Base-by-base conservation (phyloP, 2,797 vertebrate species). In the Halcyon badia region DNA sequence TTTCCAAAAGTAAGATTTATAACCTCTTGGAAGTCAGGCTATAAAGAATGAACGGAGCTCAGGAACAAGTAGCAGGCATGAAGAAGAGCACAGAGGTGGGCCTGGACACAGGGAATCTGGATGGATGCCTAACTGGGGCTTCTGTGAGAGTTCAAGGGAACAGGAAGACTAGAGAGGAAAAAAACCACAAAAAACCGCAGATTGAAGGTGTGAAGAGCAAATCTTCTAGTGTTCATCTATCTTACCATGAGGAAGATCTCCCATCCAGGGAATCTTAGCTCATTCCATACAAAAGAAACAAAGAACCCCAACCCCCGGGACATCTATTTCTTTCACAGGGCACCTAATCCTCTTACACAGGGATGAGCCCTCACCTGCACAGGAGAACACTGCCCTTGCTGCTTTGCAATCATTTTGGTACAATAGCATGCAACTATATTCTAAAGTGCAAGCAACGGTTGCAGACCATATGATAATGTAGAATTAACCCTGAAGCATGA, bases 1-100 rank as follows among this genome's bases (percentile, higher is more conserved):
- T 83, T 85, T 85, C 49, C 48, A 87, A 68, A 77, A 73, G n/a
- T 42, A 54, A 83, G 64, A 80, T 91, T 87, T 87, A 71, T 64
- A 89, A 77, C 37, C 44, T 73, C 52, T 70, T 44, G 28, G 11
- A 62, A 37, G 35, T 35, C 75, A 89, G 51, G 44, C 11, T 48
- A 58, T 61, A 87, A 94, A 87, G 48, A 46, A 57, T 0, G 6
- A 68, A 70, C 15, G 52, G 68, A 56, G 21, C 16, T 80, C 1
- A 0, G 39, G 31, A 83, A 83, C 12, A 28, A 56, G 42, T 19
- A 64, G 6, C 16, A 52, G 60, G 48, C 7, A 1, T 48, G 64
- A 87, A 72, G 28, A 28, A 64, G 56, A 68, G 22, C 25, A 21
- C 14, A 60, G 33, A 75, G 31, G 31, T 68, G 21, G 46, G 21